phyloP scores from a whole-genome alignment of 2,113 vertebrate genomes.

The Aix galericulata region DNA sequence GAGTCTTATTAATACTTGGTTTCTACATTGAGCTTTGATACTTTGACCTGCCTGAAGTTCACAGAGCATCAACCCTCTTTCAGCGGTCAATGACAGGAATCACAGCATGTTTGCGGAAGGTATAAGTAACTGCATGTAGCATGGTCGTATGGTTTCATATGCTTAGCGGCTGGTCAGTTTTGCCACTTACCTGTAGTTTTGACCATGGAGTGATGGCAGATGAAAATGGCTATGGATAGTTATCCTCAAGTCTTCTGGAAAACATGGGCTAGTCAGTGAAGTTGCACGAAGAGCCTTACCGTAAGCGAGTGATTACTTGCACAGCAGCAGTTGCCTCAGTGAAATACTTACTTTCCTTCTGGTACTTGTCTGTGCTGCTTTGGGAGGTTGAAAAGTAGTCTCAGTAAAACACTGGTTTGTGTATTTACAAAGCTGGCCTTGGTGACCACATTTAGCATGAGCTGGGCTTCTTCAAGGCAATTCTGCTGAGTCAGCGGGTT shows the following conservation, averaged over 20 bases:
- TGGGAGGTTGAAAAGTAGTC: background rate
- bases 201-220: background rate
- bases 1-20: background rate
- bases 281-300: background rate
- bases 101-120: background rate
- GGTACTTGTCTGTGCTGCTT: background rate
- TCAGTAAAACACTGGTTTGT: background rate
- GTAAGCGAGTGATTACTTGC: background rate
- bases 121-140: background rate
- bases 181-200: background rate
- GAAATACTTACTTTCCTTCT: background rate
- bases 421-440: background rate
- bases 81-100: background rate
- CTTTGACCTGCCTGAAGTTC: background rate
- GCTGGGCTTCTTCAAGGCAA: background rate
- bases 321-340: background rate
- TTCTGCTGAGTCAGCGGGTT: conserved; percentile 10
- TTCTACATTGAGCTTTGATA: background rate
- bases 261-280: background rate
- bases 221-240: background rate
- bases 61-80: background rate
- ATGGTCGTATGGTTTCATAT: background rate
- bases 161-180: background rate
- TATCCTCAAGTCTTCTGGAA: background rate
- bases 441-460: background rate